Percentiles rank a stretch among this genome's conserved stretches.
phyloP scores from a whole-genome alignment of 1,140 invertebrate species.

The Apolygus lucorum region DNA sequence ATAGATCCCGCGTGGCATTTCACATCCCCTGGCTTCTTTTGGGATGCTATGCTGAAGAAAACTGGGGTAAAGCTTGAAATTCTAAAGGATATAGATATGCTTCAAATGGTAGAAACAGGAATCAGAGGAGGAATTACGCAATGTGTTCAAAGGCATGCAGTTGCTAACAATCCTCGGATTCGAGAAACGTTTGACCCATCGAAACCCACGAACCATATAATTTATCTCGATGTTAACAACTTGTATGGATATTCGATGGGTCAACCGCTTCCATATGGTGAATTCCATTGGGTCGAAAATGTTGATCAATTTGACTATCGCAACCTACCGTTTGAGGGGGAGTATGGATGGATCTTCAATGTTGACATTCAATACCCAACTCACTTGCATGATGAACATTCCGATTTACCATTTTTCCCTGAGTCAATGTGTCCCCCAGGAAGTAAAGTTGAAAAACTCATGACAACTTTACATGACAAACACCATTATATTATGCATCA shows the following conservation, averaged over 20 bases:
- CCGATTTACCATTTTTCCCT: too few species aligned
- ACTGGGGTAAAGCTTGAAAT: neutral
- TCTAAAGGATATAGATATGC: neutral
- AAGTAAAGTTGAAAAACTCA: neutral
- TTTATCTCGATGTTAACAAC: too few species aligned
- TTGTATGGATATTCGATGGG: neutral
- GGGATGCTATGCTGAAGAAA: neutral
- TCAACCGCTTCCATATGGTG: neutral
- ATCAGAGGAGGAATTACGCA: too few species aligned
- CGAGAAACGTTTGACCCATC: neutral
- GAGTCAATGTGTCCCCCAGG: too few species aligned
- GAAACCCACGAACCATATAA: too few species aligned
- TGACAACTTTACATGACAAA: neutral
- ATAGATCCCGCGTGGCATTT: too few species aligned
- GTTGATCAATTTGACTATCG: neutral
- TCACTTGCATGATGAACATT: neutral
- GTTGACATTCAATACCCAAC: neutral
- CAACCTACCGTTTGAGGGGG: neutral
- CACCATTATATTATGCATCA: neutral
- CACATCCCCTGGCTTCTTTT: too few species aligned
- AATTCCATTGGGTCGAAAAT: neutral
- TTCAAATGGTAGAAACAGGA: neutral
- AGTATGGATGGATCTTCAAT: neutral
- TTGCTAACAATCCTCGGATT: neutral
- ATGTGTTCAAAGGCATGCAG: neutral